These are phyloP conservation scores for Pantala flavescens DNA, from an alignment of 1,140 invertebrate genomes.

Conservation along the genomic window DNA sequence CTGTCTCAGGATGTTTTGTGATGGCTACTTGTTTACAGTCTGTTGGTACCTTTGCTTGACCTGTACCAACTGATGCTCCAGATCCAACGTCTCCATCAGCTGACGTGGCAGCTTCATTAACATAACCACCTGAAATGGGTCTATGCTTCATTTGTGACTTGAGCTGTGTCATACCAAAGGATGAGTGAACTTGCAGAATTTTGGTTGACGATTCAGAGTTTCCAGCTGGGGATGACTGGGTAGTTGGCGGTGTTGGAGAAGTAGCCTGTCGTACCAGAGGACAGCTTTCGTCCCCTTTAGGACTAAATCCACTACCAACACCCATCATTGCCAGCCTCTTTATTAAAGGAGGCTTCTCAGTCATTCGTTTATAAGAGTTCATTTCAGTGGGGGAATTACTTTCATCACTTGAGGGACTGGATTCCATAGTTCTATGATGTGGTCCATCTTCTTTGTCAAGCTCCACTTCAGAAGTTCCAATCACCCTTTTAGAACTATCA, in stretches of 20 bases:
- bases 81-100: conserved; percentile 30
- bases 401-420: conserved; percentile 70
- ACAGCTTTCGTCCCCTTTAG: conserved; percentile 38
- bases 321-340: conserved; percentile 57
- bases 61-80: neutral
- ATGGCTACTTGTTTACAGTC: conserved; percentile 36
- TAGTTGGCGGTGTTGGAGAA: conserved; percentile 5
- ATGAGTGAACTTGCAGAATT: neutral
- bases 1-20: conserved; percentile 42
- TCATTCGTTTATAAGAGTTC: conserved; percentile 69
- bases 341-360: conserved; percentile 72
- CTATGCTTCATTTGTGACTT: conserved; percentile 21
- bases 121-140: conserved; percentile 60
- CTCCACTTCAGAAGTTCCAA: neutral
- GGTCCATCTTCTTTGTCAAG: neutral
- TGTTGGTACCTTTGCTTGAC: neutral
- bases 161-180: neutral
- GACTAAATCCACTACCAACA: conserved; percentile 30
- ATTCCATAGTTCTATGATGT: conserved; percentile 29
- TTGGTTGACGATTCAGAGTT: neutral
- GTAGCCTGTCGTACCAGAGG: conserved; percentile 39
- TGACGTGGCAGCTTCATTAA: conserved; percentile 55
- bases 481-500: neutral
- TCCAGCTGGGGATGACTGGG: neutral
- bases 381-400: conserved; percentile 80